Evolutionary conservation across 2,113 vertebrate species (phyloP).

Genomic region (Tachycineta bicolor): DNA sequence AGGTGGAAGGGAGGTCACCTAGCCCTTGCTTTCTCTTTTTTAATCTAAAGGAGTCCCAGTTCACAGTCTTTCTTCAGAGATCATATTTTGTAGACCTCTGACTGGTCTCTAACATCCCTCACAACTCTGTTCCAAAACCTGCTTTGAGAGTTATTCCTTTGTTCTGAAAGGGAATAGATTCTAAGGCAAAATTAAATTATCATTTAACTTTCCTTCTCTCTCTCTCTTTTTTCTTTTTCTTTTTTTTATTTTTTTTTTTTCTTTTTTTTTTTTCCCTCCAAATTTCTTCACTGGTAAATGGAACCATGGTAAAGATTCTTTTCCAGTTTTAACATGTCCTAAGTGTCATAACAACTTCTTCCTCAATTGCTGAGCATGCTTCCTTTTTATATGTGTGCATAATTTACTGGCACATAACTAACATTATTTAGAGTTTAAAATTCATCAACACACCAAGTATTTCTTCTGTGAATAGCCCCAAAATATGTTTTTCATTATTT

Average conservation of each 20-base stretch:
- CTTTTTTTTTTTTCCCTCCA: fast-evolving
- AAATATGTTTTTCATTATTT: background rate
- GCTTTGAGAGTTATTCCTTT: background rate
- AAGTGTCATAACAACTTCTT: background rate
- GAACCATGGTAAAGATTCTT: background rate
- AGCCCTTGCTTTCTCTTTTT: background rate
- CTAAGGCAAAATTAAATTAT: background rate
- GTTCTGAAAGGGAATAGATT: background rate
- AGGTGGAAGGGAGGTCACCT: slow-evolving; percentile 11
- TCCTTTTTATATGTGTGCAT: background rate
- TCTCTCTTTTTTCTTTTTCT: no score
- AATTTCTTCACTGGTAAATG: background rate
- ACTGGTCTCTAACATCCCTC: background rate
- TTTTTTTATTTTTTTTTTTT: background rate
- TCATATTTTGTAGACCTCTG: slow-evolving; percentile 14
- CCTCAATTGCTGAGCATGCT: background rate
- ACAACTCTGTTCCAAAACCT: background rate
- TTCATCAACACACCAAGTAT: background rate
- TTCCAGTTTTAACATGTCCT: background rate
- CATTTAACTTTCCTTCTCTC: background rate
- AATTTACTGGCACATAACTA: background rate
- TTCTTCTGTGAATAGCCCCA: background rate
- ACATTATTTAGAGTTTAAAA: background rate
- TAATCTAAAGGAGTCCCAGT: slow-evolving; percentile 6
- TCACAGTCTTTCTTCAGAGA: slow-evolving; percentile 18